Evolutionary conservation across 1,140 invertebrate species (phyloP), one percentile per base, ranked within the genome.

Genomic region (Vanessa tameamea): DNA sequence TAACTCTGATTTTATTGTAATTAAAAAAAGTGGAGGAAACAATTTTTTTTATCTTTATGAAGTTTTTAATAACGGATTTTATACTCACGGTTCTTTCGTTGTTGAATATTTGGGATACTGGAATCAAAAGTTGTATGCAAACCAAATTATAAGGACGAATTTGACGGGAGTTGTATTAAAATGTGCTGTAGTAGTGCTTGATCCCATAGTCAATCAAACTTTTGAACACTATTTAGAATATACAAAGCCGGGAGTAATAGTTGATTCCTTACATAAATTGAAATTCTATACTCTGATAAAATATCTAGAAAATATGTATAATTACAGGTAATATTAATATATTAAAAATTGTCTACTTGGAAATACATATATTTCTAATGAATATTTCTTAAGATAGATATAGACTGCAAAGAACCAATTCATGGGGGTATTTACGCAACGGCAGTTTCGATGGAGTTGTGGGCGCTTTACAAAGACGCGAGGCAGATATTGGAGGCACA

Each of bases 391-490:
- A 68, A 73, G 16, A 9, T 23, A 95, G 94, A 14, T 94, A 94
- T 51, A 86, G 94, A 66, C 84, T 95, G 26, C 84, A 83, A 71
- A 82, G 91, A 7, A 94, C 93, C 0, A 90, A 91, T 66, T 95
- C 95, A 7, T 96, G 95, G 95, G 95, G 95, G 7, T 95, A 95
- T 79, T 67, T 93, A 43, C 88, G 93, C 26, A 95, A 96, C 86
- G 95, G 95, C 2, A 93, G 93, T 15, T 95, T 94, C 75, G 95
- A 95, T 78, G 95, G 95, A 5, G 94, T 96, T 87, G 93, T 96
- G n/a, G 95, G 95, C 1, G 92, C 93, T 0, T 88, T 96, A 71
- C 88, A 94, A 64, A 86, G 92, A 16, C 93, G 93, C 15, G 84
- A 93, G 64, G 93, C 94, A 3, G 95, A 96, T 76, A 93, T 96